Evolutionary conservation across 2,888 invertebrate species (phyloP).

Genomic region (Andricus curvator): DNA sequence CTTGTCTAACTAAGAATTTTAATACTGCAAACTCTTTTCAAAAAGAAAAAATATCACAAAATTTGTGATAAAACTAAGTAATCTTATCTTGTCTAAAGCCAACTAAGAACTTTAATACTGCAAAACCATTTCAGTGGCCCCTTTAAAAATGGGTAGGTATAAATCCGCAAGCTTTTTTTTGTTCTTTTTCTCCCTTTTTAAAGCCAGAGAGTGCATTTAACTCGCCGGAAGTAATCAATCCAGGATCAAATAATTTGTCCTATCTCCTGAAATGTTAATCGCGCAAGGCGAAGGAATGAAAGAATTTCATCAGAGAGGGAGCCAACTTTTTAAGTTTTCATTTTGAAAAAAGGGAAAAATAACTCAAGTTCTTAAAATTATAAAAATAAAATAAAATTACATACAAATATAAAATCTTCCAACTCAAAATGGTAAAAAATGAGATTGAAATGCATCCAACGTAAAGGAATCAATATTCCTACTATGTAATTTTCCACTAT

Average conservation of each 20-base stretch:
- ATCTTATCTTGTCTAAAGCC: neutral
- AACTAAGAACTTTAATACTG: neutral
- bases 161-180: too few relatives aligned
- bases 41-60: neutral
- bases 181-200: neutral
- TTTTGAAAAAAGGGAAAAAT: too few relatives aligned
- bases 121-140: neutral
- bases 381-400: too few relatives aligned
- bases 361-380: too few relatives aligned
- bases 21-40: too few relatives aligned
- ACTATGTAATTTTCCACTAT: neutral
- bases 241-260: neutral
- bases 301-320: constrained; percentile 1
- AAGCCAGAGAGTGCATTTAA: neutral
- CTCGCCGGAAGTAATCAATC: neutral
- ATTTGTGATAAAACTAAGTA: neutral
- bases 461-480: too few relatives aligned
- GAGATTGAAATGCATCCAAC: too few relatives aligned
- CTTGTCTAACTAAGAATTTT: neutral
- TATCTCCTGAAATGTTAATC: neutral
- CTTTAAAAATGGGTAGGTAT: neutral
- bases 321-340: neutral
- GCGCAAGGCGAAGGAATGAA: neutral
- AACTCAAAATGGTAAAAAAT: too few relatives aligned
- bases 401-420: too few relatives aligned